A percentile compares a stretch with the other conserved stretches of the same genome.
These are phyloP conservation scores for Ethmia dodecea DNA, from an alignment of 2,888 invertebrate genomes.

Conservation along the genomic window DNA sequence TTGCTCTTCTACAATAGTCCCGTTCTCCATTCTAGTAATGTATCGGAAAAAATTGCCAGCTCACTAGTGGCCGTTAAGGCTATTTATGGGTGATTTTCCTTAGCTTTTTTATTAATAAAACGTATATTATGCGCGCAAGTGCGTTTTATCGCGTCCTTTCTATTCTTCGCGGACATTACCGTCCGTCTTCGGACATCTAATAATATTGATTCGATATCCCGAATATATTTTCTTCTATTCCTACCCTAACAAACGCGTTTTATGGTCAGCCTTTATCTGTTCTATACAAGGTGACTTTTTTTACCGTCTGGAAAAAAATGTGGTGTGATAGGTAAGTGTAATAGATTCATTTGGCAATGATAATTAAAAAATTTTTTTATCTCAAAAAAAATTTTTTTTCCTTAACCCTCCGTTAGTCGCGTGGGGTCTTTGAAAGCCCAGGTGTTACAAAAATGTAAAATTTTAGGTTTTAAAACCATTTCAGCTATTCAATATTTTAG, in stretches of 20 bases:
- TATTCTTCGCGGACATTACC: slow-evolving; percentile 62
- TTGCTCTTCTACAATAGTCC: not conserved
- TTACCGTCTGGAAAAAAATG: not conserved
- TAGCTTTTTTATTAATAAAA: slow-evolving; percentile 77
- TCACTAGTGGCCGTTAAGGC: slow-evolving; percentile 70
- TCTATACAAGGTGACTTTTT: not conserved
- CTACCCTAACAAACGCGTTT: slow-evolving; percentile 17
- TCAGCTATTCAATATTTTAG: too few relatives aligned
- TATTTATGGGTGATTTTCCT: slow-evolving; percentile 73
- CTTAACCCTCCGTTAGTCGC: too few relatives aligned
- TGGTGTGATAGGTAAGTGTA: too few relatives aligned
- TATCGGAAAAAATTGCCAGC: slow-evolving; percentile 73
- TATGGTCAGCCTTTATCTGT: too few relatives aligned
- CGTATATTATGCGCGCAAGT: slow-evolving; percentile 77
- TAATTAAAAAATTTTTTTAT: too few relatives aligned
- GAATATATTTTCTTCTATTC: slow-evolving; percentile 41
- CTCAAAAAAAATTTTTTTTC: too few relatives aligned
- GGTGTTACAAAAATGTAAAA: too few relatives aligned
- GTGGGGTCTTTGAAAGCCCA: too few relatives aligned
- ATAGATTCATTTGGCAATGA: too few relatives aligned
- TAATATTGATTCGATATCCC: slow-evolving; percentile 49
- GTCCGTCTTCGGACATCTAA: slow-evolving; percentile 72
- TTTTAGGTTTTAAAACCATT: too few relatives aligned
- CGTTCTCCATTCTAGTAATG: slow-evolving; percentile 29
- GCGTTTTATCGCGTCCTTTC: slow-evolving; percentile 68